These are phyloP conservation scores for Acanthisitta chloris DNA, from an alignment of 2,113 vertebrate genomes.

Conservation along the genomic window DNA sequence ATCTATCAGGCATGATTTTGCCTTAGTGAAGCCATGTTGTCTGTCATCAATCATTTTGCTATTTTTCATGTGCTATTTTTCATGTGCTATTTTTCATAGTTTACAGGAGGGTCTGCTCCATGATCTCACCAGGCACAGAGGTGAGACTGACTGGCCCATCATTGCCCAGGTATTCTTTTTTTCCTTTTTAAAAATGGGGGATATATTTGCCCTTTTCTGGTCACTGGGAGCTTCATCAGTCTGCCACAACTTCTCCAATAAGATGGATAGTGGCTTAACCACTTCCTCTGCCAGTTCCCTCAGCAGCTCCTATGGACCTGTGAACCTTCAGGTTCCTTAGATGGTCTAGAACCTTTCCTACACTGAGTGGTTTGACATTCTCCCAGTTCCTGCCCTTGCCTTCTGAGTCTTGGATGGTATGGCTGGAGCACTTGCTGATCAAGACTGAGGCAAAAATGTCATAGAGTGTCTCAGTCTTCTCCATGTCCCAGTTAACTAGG, in stretches of 20 bases:
- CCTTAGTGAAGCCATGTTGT: background rate
- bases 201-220: background rate
- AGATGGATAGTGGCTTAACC: fast-evolving
- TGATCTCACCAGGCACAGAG: background rate
- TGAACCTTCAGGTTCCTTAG: background rate
- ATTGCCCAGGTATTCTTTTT: background rate
- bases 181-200: background rate
- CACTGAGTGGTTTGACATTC: background rate
- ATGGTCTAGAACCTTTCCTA: background rate
- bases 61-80: background rate
- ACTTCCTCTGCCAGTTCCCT: background rate
- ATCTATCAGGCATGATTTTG: background rate
- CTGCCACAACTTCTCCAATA: background rate
- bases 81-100: background rate
- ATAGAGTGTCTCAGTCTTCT: background rate
- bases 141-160: background rate
- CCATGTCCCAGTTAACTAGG: no score
- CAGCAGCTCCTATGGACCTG: background rate
- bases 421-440: background rate
- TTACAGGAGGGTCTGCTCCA: background rate
- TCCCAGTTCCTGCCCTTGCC: background rate
- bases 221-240: background rate
- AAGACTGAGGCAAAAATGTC: background rate
- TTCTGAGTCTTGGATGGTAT: background rate
- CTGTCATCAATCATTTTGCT: background rate